Base-by-base conservation (phyloP, 2,888 invertebrate genomes). In the Pherbina coryleti region DNA sequence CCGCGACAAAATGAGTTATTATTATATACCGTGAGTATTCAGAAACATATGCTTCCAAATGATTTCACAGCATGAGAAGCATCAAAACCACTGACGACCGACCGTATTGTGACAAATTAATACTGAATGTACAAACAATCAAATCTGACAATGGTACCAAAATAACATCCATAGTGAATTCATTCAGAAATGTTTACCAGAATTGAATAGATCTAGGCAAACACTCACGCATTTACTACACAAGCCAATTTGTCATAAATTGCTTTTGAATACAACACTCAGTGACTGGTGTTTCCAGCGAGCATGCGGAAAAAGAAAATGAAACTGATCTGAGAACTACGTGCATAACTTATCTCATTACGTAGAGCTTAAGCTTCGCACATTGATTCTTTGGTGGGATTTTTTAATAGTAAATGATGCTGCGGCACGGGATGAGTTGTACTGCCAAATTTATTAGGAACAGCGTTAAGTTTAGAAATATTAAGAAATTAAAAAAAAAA, bases 1-100 rank as follows among this genome's bases (percentile, higher is more conserved):
- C 34, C 60, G 44, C 44, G 60, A 44, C 72, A 60, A 57, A 60
- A 72, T 72, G 72, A 72, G 57, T 72, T 57, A 72, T 72, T 72
- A 72, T 51, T 51, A 28, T 25, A 28, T 60, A 60, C 25, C 25
- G 28, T 53, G 11, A 11, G n/a, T 5, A 70, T 44, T 19, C 37
- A 34, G 14, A 55, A 70, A 55, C 70, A 53, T 53, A 28, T 51
- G 60, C 28, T 44, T 49, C 60, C 44, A 11, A 22, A 49, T 22
- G n/a, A 49, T 25, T 28, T 7, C 22, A 55, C 53, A 71, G 53
- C 53, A 55, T 71, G 53, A 11, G 53, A 71, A 71, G 28, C 60
- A 73, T 44, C 19, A 19, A 70, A 70, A 53, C 70, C 53, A 70
- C 60, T n/a, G 57, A 51, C 49, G 70, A 70, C 17, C 60, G n/a